Evolutionary conservation across 1,140 invertebrate species (phyloP).

Genomic region (Hypsibius dujardini): DNA sequence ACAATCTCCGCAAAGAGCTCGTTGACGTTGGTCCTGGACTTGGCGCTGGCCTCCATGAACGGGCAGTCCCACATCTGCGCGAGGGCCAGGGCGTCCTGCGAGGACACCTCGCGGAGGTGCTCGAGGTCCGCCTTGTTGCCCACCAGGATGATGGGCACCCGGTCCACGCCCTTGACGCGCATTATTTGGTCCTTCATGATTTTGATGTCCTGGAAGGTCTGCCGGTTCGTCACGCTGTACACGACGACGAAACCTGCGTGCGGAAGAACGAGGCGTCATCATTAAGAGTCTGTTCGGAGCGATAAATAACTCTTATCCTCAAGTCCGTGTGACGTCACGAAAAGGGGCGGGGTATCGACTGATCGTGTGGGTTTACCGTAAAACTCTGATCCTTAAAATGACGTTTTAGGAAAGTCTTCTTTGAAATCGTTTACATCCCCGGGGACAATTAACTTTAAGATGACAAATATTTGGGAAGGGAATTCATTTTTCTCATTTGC

Average conservation of each 20-base stretch:
- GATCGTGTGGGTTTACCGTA: too few species aligned
- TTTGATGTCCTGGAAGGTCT: conserved; percentile 92
- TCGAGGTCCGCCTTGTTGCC: conserved; percentile 89
- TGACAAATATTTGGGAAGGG: too few species aligned
- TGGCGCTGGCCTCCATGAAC: conserved; percentile 95
- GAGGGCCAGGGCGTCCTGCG: conserved; percentile 53
- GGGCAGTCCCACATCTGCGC: conserved; percentile 88
- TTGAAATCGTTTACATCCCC: too few species aligned
- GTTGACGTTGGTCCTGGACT: conserved; percentile 93
- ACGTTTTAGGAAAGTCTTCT: too few species aligned
- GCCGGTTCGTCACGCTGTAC: conserved; percentile 78
- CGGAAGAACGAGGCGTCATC: too few species aligned
- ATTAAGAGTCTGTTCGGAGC: too few species aligned
- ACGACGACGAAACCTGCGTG: conserved; percentile 97
- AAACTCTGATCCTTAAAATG: too few species aligned
- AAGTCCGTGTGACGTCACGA: too few species aligned
- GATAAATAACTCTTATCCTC: too few species aligned
- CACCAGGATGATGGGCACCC: conserved; percentile 80
- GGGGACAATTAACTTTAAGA: too few species aligned
- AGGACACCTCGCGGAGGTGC: conserved; percentile 76
- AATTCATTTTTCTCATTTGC: too few species aligned
- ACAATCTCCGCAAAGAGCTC: conserved; percentile 99
- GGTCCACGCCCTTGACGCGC: conserved; percentile 84
- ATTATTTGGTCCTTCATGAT: conserved; percentile 98
- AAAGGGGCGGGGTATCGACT: too few species aligned